Conservation (phyloP, 2,888 invertebrate genomes). For the Microchrysa polita region DNA sequence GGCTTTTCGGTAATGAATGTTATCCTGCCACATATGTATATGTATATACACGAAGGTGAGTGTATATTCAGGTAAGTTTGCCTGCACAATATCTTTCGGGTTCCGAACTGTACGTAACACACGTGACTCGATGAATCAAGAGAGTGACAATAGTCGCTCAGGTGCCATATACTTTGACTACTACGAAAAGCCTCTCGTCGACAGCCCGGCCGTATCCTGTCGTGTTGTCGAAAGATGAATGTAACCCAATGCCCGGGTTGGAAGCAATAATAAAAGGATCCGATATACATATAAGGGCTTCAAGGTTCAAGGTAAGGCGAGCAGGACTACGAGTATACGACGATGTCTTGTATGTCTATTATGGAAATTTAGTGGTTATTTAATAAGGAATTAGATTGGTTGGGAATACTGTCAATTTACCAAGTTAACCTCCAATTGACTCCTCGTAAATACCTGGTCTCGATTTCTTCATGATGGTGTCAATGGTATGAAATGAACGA, state of each 20-base stretch:
- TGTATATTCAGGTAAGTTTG: too few species aligned
- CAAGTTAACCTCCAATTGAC: constrained; percentile 41
- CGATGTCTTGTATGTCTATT: constrained; percentile 16
- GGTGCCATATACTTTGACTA: constrained; percentile 34
- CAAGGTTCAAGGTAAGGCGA: neutral
- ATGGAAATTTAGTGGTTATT: constrained; percentile 42
- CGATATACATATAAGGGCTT: too few species aligned
- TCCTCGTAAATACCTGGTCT: constrained; percentile 38
- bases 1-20: neutral
- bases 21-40: neutral
- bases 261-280: too few species aligned
- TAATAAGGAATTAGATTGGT: constrained; percentile 41
- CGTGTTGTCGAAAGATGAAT: constrained; percentile 1
- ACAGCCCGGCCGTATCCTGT: neutral
- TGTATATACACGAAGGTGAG: too few species aligned
- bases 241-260: constrained; percentile 5
- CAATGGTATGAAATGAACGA: neutral
- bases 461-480: neutral
- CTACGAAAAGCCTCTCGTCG: neutral
- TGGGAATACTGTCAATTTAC: constrained; percentile 41
- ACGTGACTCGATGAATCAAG: constrained; percentile 28
- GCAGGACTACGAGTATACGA: too few species aligned
- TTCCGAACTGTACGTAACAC: constrained; percentile 27
- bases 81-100: neutral
- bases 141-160: constrained; percentile 39